phyloP scores from a whole-genome alignment of 2,888 invertebrate species.

The Ernsta delagoae region DNA sequence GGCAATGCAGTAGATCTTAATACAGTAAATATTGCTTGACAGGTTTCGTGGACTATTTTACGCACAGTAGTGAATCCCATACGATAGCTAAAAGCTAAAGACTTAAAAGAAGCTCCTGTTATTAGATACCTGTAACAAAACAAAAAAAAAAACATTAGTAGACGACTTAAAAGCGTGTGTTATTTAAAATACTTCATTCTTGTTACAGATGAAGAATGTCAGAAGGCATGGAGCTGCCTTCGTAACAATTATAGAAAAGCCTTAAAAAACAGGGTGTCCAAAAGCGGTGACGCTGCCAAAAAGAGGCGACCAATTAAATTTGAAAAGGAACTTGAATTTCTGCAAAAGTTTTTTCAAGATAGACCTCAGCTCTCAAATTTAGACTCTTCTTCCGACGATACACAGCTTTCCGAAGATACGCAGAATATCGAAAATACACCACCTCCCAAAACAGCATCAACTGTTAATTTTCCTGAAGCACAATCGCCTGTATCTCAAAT shows the following conservation, averaged over 20 bases:
- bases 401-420: slow-evolving; percentile 19
- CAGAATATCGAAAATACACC: slow-evolving; percentile 1
- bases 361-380: slow-evolving; percentile 43
- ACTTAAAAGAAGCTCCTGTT: slow-evolving; percentile 43
- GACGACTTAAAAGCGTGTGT: slow-evolving; percentile 4
- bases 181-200: slow-evolving; percentile 11
- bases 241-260: slow-evolving; percentile 11
- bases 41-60: slow-evolving; percentile 37
- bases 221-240: background rate
- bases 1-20: slow-evolving; percentile 35
- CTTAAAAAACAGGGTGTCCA: background rate
- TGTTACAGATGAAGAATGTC: slow-evolving; percentile 13
- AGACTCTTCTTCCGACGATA: slow-evolving; percentile 44
- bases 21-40: slow-evolving; percentile 33
- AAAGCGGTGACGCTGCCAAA: background rate
- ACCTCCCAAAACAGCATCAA: slow-evolving; percentile 1
- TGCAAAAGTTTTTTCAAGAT: slow-evolving; percentile 42
- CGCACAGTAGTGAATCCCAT: slow-evolving; percentile 44
- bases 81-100: slow-evolving; percentile 42
- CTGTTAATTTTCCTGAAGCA: slow-evolving; percentile 5
- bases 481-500: slow-evolving; percentile 30
- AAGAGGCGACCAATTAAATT: slow-evolving; percentile 7
- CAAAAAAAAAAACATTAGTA: slow-evolving; percentile 18
- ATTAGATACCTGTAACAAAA: slow-evolving; percentile 41
- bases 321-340: slow-evolving; percentile 42